Evolutionary conservation across 2,888 invertebrate species (phyloP).

Genomic region (Scaptomyza reducta): DNA sequence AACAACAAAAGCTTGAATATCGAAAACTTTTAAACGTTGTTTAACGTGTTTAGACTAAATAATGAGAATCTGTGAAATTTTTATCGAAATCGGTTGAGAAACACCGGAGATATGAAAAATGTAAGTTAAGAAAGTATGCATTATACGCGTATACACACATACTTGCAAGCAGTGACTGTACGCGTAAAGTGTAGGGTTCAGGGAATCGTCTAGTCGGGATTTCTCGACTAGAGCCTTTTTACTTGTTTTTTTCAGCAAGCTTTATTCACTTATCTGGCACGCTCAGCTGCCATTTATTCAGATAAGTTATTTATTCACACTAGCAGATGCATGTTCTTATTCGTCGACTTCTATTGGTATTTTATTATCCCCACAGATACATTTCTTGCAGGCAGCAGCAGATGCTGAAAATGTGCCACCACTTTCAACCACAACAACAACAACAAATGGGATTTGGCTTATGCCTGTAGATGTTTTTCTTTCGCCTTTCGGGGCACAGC

Average conservation of each 20-base stretch:
- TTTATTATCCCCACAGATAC: slow-evolving; percentile 25
- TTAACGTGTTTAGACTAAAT: too few relatives aligned
- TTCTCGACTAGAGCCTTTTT: too few relatives aligned
- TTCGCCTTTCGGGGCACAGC: slow-evolving; percentile 19
- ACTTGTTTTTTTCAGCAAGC: slow-evolving; percentile 1
- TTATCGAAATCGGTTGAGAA: too few relatives aligned
- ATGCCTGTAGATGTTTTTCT: slow-evolving; percentile 24
- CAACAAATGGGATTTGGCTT: slow-evolving; percentile 1
- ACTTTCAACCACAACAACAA: slow-evolving; percentile 11
- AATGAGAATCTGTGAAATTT: too few relatives aligned
- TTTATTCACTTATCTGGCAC: slow-evolving; percentile 46
- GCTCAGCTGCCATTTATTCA: slow-evolving; percentile 39
- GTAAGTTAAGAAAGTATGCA: too few relatives aligned
- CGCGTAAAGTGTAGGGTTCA: too few relatives aligned
- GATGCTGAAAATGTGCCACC: slow-evolving; percentile 47
- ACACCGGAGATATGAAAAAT: too few relatives aligned
- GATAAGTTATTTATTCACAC: slow-evolving; percentile 55
- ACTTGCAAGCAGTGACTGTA: too few relatives aligned
- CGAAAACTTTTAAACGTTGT: too few relatives aligned
- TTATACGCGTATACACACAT: too few relatives aligned
- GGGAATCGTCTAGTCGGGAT: too few relatives aligned
- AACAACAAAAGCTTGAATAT: too few relatives aligned
- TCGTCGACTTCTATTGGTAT: slow-evolving; percentile 11
- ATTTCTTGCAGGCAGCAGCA: slow-evolving; percentile 27
- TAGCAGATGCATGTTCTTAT: slow-evolving; percentile 21